Base-by-base conservation (phyloP, 2,797 vertebrate species). In the Microhierax caerulescens region DNA sequence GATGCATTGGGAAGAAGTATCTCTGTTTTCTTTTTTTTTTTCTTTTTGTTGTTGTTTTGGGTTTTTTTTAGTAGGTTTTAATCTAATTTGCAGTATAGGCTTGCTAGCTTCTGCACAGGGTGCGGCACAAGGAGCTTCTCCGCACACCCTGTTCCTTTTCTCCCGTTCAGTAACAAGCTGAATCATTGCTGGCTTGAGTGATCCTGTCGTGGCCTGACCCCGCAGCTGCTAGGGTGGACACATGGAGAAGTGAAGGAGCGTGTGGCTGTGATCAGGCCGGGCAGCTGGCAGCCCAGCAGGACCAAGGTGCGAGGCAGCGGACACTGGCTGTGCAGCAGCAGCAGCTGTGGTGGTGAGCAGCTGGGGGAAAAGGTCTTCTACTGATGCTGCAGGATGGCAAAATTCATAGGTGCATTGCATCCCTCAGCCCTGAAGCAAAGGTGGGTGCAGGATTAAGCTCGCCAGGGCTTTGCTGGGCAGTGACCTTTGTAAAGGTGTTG, bases 111-210 rank as follows among this genome's bases (percentile, higher is more conserved):
- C 21, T 61, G 3, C 30, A 1, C 16, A 25, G 21, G 5, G 4
- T 76, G 11, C 34, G 50, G 45, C 34, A 36, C 70, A 51, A 61
- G 11, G n/a, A 36, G 24, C 34, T 81, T 32, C 60, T 63, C 32
- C 45, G 3, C 5, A 3, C 21, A 16, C 21, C 13, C 4, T 0
- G 0, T 63, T 19, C 18, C 5, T 59, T 48, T 74, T 65, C 25
- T 75, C 23, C 43, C 27, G 4, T 43, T 50, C 32, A 68, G 51
- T 41, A 59, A 5, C 21, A 39, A 85, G 56, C 43, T 51, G 19
- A 74, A 50, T 50, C 45, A 3, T 47, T 53, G 28, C 41, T 68
- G 60, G 12, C 57, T 45, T 36, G 7, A 15, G 59, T 78, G 39
- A 34, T 77, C 2, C 21, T 39, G 14, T 7, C 24, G 50, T 59